A percentile compares a stretch with the other conserved stretches of the same genome.
phyloP scores from a whole-genome alignment of 2,113 vertebrate species.

The Gallinago media region DNA sequence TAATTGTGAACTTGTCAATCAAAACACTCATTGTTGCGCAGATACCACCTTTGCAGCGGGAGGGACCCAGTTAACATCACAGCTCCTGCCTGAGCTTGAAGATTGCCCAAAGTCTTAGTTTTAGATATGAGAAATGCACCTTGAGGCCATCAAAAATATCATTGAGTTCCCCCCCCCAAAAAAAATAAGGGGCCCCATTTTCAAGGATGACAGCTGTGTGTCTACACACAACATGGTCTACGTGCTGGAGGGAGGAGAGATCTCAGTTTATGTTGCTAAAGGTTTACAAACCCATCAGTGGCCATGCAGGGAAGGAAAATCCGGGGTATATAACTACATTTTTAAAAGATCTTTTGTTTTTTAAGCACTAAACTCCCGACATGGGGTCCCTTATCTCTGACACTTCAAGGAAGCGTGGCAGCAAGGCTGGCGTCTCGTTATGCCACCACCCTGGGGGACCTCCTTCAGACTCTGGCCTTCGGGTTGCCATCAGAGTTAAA shows the following conservation, averaged over 20 bases:
- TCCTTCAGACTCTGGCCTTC: not conserved
- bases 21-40: not conserved
- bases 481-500: constrained; percentile 36
- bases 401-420: not conserved
- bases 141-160: not conserved
- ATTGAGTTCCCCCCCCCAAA: not conserved
- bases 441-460: not conserved
- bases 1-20: constrained; percentile 33
- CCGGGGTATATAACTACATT: not conserved
- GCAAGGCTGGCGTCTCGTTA: not conserved
- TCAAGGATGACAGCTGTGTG: not conserved
- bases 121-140: not conserved
- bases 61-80: not conserved
- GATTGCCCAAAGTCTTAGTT: not conserved
- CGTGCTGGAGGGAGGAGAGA: not conserved
- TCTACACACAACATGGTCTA: fast-evolving
- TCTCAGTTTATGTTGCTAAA: fast-evolving
- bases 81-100: not conserved
- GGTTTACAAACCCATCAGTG: not conserved
- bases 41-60: not conserved
- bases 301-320: not conserved
- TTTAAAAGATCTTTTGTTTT: not conserved
- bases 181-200: fast-evolving
- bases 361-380: not conserved
- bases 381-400: not conserved